Percentiles rank a stretch among this genome's conserved stretches.
phyloP scores from a whole-genome alignment of 2,797 vertebrate genomes.

The Coilia nasus region DNA sequence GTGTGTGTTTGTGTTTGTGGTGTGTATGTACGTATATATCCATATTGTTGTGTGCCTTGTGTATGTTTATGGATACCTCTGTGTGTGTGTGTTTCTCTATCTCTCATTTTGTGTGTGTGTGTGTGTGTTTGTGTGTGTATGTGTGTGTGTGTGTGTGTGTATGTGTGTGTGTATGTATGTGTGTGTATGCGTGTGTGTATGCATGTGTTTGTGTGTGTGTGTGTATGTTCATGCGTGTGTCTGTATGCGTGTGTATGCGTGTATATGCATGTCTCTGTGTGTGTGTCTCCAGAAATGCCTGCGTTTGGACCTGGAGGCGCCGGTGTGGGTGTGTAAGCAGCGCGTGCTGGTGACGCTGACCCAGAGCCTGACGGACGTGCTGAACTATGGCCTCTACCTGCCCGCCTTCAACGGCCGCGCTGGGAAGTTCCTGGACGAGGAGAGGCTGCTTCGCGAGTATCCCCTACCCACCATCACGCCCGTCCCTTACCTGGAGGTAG shows the following conservation, averaged over 20 bases:
- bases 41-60: no score
- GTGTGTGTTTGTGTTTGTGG: no score
- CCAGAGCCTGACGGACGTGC: conserved; percentile 94
- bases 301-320: conserved; percentile 90
- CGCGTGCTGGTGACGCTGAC: conserved; percentile 92
- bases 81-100: neutral
- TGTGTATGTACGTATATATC: no score
- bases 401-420: conserved; percentile 94
- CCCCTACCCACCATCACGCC: conserved; percentile 89
- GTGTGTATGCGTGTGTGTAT: neutral
- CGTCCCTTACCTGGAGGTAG: conserved; percentile 90
- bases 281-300: conserved; percentile 86
- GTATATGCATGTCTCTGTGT: neutral
- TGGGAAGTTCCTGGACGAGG: conserved; percentile 96
- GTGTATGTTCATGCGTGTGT: conserved; percentile 37
- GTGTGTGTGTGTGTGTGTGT: neutral
- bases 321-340: conserved; percentile 96
- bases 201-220: conserved; percentile 31
- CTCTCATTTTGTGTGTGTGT: neutral
- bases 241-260: conserved; percentile 32
- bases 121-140: conserved; percentile 35
- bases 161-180: neutral
- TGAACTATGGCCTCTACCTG: conserved; percentile 98
- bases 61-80: neutral
- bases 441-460: conserved; percentile 91